Conservation (phyloP, 1,140 invertebrate genomes). For the Bombus sylvicola region DNA sequence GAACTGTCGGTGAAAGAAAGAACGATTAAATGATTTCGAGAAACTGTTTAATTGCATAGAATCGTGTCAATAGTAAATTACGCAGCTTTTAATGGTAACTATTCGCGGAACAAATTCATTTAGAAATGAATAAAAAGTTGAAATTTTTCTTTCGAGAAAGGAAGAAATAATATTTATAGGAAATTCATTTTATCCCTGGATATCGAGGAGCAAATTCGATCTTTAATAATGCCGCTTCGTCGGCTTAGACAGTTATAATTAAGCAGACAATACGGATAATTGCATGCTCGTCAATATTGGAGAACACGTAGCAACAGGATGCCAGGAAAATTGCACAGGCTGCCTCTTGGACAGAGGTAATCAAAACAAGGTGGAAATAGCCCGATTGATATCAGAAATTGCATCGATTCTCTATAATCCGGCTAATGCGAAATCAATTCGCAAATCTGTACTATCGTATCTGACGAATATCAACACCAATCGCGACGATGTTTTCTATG, state of each 20-base stretch:
- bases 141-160: neutral
- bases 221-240: conserved; percentile 42
- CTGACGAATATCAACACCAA: neutral
- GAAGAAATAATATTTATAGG: neutral
- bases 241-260: conserved; percentile 55
- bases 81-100: neutral
- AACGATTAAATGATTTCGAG: neutral
- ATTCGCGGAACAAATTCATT: neutral
- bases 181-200: neutral
- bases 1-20: too few relatives aligned
- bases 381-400: conserved; percentile 65
- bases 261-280: conserved; percentile 61
- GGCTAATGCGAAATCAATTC: conserved; percentile 53
- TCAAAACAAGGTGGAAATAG: conserved; percentile 66
- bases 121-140: neutral
- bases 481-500: too few relatives aligned
- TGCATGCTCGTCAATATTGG: conserved; percentile 54
- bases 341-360: conserved; percentile 47
- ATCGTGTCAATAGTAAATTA: neutral
- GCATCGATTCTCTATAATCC: conserved; percentile 51
- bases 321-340: conserved; percentile 61
- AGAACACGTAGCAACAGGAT: conserved; percentile 50
- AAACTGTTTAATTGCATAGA: neutral
- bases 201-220: neutral
- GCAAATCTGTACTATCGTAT: conserved; percentile 19